Percentiles rank a stretch among this genome's conserved stretches.
Evolutionary conservation across 1,140 invertebrate species (phyloP).

Genomic region (Pararge aegeria): DNA sequence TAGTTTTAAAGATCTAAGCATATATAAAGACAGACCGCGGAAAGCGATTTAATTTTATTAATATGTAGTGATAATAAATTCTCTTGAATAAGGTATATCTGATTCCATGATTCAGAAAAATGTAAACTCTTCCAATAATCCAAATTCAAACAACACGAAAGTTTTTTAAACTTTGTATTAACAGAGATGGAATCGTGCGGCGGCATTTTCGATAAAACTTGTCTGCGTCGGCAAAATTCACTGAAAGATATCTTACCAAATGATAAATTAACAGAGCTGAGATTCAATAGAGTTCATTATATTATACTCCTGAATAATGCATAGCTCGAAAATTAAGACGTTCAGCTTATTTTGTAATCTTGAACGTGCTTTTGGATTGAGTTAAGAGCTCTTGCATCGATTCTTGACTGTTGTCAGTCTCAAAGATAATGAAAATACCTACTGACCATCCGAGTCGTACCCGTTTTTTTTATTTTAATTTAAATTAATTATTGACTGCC

Average conservation of each 20-base stretch:
- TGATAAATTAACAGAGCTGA: slow-evolving; percentile 70
- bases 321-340: slow-evolving; percentile 16
- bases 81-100: no score
- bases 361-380: neutral
- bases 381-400: neutral
- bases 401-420: no score
- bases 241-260: slow-evolving; percentile 45
- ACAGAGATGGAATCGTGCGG: slow-evolving; percentile 33
- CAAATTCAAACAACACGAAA: slow-evolving; percentile 14
- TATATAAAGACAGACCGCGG: no score
- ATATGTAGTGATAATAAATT: no score
- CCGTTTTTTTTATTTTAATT: no score
- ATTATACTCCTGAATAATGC: slow-evolving; percentile 26
- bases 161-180: slow-evolving; percentile 39
- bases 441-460: no score
- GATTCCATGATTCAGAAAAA: no score
- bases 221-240: slow-evolving; percentile 51
- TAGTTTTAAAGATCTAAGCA: no score
- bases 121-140: neutral
- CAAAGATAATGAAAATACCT: no score
- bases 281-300: slow-evolving; percentile 56
- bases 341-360: slow-evolving; percentile 8
- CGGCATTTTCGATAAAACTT: slow-evolving; percentile 55
- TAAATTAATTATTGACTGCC: no score
- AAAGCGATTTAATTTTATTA: no score